Evolutionary conservation across 2,797 vertebrate genomes (phyloP).

Genomic region (Crenuchus spilurus): DNA sequence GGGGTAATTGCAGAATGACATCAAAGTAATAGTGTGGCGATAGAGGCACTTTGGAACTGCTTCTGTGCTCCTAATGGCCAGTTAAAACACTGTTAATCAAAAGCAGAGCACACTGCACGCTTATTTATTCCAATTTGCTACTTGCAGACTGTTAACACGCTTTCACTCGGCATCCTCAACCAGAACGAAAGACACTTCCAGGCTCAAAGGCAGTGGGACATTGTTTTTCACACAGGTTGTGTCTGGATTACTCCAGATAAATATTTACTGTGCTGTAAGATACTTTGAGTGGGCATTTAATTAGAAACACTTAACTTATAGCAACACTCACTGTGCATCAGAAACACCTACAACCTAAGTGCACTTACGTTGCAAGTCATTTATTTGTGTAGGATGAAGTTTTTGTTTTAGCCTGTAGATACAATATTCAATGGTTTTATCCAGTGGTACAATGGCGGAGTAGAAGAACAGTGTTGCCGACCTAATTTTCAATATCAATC

Average conservation of each 20-base stretch:
- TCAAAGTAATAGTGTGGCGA: conserved; percentile 51
- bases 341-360: too few relatives aligned
- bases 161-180: conserved; percentile 20
- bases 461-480: too few relatives aligned
- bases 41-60: conserved; percentile 46
- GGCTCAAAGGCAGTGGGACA: neutral
- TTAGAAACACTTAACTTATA: too few relatives aligned
- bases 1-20: conserved; percentile 56
- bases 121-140: conserved; percentile 55
- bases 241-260: conserved; percentile 22
- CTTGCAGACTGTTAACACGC: conserved; percentile 39
- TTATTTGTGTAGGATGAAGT: too few relatives aligned
- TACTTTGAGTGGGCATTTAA: neutral
- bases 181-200: conserved; percentile 12
- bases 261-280: neutral
- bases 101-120: conserved; percentile 41
- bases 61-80: conserved; percentile 55
- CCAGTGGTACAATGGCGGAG: too few relatives aligned
- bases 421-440: too few relatives aligned
- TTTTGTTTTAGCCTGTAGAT: too few relatives aligned
- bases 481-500: too few relatives aligned
- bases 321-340: too few relatives aligned
- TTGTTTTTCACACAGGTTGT: neutral
- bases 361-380: too few relatives aligned
- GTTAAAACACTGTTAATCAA: conserved; percentile 62